phyloP scores from a whole-genome alignment of 2,113 vertebrate genomes.

The Phylloscopus trochilus region DNA sequence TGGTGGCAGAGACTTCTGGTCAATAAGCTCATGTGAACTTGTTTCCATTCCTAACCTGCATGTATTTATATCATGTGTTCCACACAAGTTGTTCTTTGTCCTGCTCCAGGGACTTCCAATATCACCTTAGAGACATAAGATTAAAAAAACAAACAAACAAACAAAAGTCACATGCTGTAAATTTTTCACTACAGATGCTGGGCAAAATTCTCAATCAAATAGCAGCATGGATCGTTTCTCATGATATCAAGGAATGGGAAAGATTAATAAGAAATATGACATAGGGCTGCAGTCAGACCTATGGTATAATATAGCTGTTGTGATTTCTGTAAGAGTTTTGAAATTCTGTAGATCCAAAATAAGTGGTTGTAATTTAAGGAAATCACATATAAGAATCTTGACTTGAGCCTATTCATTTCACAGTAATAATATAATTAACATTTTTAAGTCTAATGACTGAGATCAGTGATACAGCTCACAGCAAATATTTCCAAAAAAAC shows the following conservation, averaged over 20 bases:
- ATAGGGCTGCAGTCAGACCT: not conserved
- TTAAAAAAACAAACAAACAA: not conserved
- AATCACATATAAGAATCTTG: not conserved
- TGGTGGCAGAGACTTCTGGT: not conserved
- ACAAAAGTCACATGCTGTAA: not conserved
- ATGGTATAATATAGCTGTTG: not conserved
- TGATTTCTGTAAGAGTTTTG: not conserved
- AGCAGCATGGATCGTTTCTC: not conserved
- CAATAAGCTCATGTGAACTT: not conserved
- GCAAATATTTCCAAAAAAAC: not conserved
- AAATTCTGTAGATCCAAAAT: not conserved
- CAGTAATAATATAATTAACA: not conserved
- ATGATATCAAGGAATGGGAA: not conserved
- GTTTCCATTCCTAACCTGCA: not conserved
- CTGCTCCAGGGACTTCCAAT: not conserved
- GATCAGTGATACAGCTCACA: not conserved
- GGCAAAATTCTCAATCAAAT: not conserved
- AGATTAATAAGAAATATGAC: not conserved
- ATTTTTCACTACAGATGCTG: not conserved
- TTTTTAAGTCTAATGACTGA: not conserved
- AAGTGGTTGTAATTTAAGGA: not conserved
- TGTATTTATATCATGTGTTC: not conserved
- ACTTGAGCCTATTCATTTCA: not conserved
- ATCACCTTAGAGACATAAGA: not conserved
- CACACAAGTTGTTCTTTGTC: not conserved